phyloP scores from a whole-genome alignment of 2,888 invertebrate genomes.

The Therioaphis trifolii region DNA sequence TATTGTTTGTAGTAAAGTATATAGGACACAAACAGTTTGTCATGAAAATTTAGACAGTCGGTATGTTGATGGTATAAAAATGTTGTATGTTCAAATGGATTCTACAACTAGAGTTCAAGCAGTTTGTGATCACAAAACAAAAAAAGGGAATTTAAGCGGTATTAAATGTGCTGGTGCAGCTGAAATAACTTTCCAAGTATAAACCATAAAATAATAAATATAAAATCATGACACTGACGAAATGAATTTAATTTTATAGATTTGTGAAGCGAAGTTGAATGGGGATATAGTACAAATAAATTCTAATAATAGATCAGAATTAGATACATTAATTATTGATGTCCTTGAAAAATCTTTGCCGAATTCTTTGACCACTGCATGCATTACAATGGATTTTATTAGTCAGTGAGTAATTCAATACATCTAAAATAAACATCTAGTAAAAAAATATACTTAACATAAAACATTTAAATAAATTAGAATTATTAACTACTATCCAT shows the following conservation, averaged over 20 bases:
- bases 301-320: conserved; percentile 54
- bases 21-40: conserved; percentile 29
- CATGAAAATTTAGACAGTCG: conserved; percentile 51
- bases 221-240: not conserved
- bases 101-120: conserved; percentile 51
- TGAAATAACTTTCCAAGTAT: conserved; percentile 56
- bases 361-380: conserved; percentile 39
- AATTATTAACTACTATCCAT: too few relatives aligned
- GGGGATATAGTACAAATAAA: conserved; percentile 42
- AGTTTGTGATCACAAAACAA: conserved; percentile 53
- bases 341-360: conserved; percentile 45
- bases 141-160: conserved; percentile 20
- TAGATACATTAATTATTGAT: conserved; percentile 33
- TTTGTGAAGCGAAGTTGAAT: conserved; percentile 55
- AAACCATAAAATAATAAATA: not conserved
- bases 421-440: not conserved
- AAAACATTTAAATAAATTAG: not conserved
- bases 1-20: conserved; percentile 14
- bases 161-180: conserved; percentile 56
- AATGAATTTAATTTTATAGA: conserved; percentile 20
- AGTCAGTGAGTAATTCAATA: conserved; percentile 35
- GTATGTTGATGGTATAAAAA: conserved; percentile 53
- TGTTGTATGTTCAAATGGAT: conserved; percentile 46
- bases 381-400: conserved; percentile 35
- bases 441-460: not conserved